These are phyloP conservation scores for Solea senegalensis DNA, from an alignment of 2,113 vertebrate species.

Conservation along the genomic window DNA sequence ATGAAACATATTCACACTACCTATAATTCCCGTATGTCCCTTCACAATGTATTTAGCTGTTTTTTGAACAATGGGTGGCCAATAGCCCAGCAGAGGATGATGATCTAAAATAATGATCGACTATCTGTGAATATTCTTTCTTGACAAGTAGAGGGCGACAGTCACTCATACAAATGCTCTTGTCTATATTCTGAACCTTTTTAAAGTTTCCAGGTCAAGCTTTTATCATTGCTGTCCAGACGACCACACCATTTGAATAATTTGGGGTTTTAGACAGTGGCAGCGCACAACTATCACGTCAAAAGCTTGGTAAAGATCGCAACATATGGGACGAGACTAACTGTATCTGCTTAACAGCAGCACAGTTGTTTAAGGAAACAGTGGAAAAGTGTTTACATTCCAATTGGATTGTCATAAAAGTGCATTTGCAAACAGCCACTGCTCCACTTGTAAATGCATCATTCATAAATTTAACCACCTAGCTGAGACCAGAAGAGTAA, in stretches of 20 bases:
- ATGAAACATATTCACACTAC: slow-evolving; percentile 78
- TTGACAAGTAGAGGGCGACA: slow-evolving; percentile 30
- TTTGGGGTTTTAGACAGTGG: slow-evolving; percentile 11
- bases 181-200: slow-evolving; percentile 54
- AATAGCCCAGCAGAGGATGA: slow-evolving; percentile 47
- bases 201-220: slow-evolving; percentile 45
- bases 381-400: slow-evolving; percentile 54
- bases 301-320: slow-evolving; percentile 25
- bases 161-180: slow-evolving; percentile 19
- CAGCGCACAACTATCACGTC: slow-evolving; percentile 31
- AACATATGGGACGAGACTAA: slow-evolving; percentile 14
- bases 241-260: slow-evolving; percentile 4
- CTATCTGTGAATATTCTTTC: slow-evolving; percentile 58
- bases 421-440: slow-evolving; percentile 43
- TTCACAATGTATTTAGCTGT: slow-evolving; percentile 74
- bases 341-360: slow-evolving; percentile 31
- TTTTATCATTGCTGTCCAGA: slow-evolving; percentile 54
- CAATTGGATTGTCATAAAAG: slow-evolving; percentile 52
- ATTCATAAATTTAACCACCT: slow-evolving; percentile 62
- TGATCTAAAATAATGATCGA: slow-evolving; percentile 53
- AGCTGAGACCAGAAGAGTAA: slow-evolving; percentile 55
- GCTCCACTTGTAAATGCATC: slow-evolving; percentile 72
- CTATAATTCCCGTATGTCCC: slow-evolving; percentile 63
- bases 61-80: slow-evolving; percentile 67
- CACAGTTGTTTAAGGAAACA: slow-evolving; percentile 6